Percentiles rank a stretch among this genome's conserved stretches.
phyloP scores from a whole-genome alignment of 2,797 vertebrate species.

The Crocodylus rhombifer region DNA sequence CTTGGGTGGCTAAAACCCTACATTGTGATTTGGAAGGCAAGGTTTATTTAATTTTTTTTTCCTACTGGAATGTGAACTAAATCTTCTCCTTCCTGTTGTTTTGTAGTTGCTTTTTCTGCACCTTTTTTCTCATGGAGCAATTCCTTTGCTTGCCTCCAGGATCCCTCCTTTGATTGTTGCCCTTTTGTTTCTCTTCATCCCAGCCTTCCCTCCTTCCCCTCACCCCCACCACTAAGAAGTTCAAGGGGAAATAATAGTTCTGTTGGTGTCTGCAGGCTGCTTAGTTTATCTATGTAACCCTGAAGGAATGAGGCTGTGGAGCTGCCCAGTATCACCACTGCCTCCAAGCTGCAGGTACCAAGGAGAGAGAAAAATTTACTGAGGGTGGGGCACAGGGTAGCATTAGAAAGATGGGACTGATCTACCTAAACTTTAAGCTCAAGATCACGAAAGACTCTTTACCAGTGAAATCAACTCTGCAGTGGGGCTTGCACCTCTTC shows the following conservation, averaged over 20 bases:
- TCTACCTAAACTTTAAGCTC: not conserved
- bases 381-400: not conserved
- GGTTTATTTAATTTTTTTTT: fast-evolving
- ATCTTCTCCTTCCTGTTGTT: not conserved
- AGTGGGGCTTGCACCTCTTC: not conserved
- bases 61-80: fast-evolving
- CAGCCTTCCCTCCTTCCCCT: not conserved
- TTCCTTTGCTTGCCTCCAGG: not conserved
- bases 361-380: not conserved
- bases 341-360: too few relatives aligned
- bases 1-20: not conserved
- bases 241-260: not conserved
- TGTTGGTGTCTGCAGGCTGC: not conserved
- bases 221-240: not conserved
- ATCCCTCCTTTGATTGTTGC: not conserved
- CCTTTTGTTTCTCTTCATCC: not conserved
- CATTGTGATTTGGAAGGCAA: not conserved
- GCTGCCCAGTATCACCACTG: not conserved
- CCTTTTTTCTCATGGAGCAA: not conserved
- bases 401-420: not conserved
- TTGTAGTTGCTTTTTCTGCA: not conserved
- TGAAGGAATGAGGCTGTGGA: not conserved
- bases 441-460: not conserved
- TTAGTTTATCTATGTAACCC: not conserved
- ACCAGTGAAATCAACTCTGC: not conserved